phyloP scores from a whole-genome alignment of 2,113 vertebrate genomes.

The Gobius niger region DNA sequence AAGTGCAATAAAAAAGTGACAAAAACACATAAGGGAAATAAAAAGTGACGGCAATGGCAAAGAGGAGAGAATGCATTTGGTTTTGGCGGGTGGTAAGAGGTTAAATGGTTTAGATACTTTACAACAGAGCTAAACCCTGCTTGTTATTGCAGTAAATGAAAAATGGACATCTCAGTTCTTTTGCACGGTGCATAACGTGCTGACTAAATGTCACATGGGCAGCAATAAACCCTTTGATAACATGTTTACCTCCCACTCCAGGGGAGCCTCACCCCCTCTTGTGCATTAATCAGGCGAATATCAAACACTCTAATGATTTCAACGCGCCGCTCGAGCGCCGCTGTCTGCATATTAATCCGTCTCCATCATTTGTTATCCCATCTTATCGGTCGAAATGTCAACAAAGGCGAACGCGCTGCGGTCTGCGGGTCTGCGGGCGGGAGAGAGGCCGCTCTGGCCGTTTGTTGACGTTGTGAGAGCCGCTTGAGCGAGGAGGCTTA shows the following conservation, averaged over 20 bases:
- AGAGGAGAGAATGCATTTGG: too few relatives aligned
- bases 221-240: neutral
- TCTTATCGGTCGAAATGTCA: slow-evolving; percentile 22
- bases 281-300: neutral
- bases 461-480: slow-evolving; percentile 42
- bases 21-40: too few relatives aligned
- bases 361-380: neutral
- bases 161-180: neutral
- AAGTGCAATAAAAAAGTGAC: too few relatives aligned
- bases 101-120: too few relatives aligned
- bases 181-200: slow-evolving; percentile 8
- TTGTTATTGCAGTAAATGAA: too few relatives aligned
- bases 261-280: neutral
- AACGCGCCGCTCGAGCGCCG: neutral
- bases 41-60: too few relatives aligned
- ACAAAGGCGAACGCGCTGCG: slow-evolving; percentile 21
- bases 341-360: neutral
- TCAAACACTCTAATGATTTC: neutral
- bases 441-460: slow-evolving; percentile 18
- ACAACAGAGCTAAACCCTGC: too few relatives aligned
- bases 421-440: too few relatives aligned
- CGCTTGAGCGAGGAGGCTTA: slow-evolving; percentile 41
- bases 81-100: too few relatives aligned
- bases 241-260: slow-evolving; percentile 14
- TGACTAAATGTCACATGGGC: slow-evolving; percentile 7